These are phyloP conservation scores for Microtus ochrogaster DNA, from an alignment of 2,113 vertebrate genomes.

Conservation along the genomic window DNA sequence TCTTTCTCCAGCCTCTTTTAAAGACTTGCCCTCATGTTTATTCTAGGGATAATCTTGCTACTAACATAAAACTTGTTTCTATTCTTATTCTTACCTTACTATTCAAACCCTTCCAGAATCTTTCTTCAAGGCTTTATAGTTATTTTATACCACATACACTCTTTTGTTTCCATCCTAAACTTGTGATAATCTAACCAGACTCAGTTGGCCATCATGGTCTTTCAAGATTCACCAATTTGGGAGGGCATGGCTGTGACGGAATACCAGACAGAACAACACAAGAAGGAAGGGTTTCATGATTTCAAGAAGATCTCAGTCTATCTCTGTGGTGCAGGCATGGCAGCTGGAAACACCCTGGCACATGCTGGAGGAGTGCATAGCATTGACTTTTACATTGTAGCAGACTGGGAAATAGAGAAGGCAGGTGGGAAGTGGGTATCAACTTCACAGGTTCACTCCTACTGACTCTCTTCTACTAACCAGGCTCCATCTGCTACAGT, in stretches of 20 bases:
- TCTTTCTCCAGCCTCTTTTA: background rate
- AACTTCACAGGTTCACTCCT: background rate
- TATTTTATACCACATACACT: background rate
- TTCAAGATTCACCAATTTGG: background rate
- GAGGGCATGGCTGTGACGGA: background rate
- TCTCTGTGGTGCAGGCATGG: too few relatives aligned
- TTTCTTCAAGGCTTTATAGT: background rate
- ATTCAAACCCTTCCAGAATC: background rate
- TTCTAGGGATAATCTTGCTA: slow-evolving; percentile 2
- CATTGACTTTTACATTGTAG: background rate
- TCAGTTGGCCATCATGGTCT: background rate
- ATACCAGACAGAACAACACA: background rate
- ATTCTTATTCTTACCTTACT: slow-evolving; percentile 12
- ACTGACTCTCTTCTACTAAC: background rate
- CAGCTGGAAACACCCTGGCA: background rate
- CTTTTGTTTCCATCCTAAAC: background rate
- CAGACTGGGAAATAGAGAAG: background rate
- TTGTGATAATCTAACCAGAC: slow-evolving; percentile 10
- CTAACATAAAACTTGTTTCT: slow-evolving; percentile 10
- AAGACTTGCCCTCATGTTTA: slow-evolving; percentile 27
- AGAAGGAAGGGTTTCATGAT: too few relatives aligned
- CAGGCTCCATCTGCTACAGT: background rate
- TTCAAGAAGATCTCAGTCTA: background rate
- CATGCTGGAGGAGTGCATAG: background rate
- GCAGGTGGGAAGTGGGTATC: background rate